A percentile compares a stretch with the other conserved stretches of the same genome.
phyloP scores from a whole-genome alignment of 30 jellyfish, hydroid and myxozoan species.

The Calvadosia cruxmelitensis region DNA sequence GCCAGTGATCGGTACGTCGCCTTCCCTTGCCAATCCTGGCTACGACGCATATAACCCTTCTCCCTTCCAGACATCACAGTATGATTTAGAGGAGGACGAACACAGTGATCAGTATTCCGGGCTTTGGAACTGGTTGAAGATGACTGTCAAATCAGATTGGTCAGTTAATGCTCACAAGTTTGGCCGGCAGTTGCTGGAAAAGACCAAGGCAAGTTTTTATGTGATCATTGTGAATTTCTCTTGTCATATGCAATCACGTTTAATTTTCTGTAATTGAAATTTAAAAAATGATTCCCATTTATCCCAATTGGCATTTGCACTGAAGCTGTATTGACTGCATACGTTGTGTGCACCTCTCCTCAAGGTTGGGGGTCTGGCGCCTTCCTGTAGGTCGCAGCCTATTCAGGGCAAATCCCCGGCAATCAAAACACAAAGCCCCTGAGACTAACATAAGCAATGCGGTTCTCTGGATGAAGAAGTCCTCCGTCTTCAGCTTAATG shows the following conservation, averaged over 20 bases:
- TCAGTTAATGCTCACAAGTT: constrained; percentile 49
- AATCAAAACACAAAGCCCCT: no score
- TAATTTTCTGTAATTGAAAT: neutral
- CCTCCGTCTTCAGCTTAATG: no score
- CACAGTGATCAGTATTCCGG: constrained; percentile 11
- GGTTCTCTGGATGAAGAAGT: no score
- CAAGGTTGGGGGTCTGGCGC: no score
- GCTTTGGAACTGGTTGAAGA: constrained; percentile 49
- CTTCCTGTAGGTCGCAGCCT: neutral
- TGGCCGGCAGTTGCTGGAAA: constrained; percentile 44
- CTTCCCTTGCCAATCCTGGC: neutral
- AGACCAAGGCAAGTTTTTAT: constrained; percentile 34
- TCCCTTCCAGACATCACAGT: neutral
- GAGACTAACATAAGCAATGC: no score
- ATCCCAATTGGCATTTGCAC: neutral
- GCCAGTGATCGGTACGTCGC: no score
- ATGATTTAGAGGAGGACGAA: neutral
- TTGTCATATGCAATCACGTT: neutral
- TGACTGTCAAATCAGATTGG: constrained; percentile 29
- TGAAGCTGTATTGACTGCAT: no score
- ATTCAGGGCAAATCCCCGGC: no score
- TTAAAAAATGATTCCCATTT: neutral
- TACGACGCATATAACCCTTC: neutral
- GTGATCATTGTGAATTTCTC: neutral
- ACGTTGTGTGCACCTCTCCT: no score